Evolutionary conservation across 2,888 invertebrate genomes (phyloP), one percentile per base, ranked within the genome.

Genomic region (Kryphioiulus occultus): DNA sequence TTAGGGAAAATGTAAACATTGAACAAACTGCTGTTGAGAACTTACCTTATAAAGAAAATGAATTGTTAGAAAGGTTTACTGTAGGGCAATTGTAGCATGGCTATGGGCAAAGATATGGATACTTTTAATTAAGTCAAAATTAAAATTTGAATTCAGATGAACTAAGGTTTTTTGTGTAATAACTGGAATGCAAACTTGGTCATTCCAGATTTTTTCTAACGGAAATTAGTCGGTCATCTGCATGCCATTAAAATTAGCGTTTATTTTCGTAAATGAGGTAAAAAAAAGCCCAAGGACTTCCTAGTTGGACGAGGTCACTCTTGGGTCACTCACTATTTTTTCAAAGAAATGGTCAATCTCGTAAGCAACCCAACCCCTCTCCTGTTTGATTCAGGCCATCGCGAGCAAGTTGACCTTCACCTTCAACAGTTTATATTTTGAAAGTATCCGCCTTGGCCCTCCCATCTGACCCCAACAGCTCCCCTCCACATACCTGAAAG

Each of bases 231-330:
- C 68, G 68, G 68, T 26, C 9, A 26, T 26, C 26, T 68, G 68
- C 68, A 68, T 68, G 12, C n/a, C 59, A n/a, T 59, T 59, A 59
- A 59, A 59, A n/a, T 59, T 59, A n/a, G n/a, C 9, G 59, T 22
- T 59, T 26, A 68, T 68, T 68, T 68, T 26, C 26, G 26, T 26
- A 68, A 68, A 68, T 26, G 68, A 68, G 68, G 68, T 26, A 26
- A 26, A 26, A 68, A 68, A 68, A 68, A 68, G 68, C 68, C 68
- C 26, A 68, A 26, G 68, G 68, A 68, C 68, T 68, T 68, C 68
- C 68, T 68, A n/a, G 68, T 68, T 68, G 26, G 68, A 68, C 26
- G 68, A 68, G 68, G 68, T 68, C 68, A 68, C 68, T 26, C 68
- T n/a, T 68, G 68, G 68, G 68, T 68, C 68, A 68, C 19, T 59